phyloP scores from a whole-genome alignment of 2,113 vertebrate genomes.

The Etheostoma cragini region DNA sequence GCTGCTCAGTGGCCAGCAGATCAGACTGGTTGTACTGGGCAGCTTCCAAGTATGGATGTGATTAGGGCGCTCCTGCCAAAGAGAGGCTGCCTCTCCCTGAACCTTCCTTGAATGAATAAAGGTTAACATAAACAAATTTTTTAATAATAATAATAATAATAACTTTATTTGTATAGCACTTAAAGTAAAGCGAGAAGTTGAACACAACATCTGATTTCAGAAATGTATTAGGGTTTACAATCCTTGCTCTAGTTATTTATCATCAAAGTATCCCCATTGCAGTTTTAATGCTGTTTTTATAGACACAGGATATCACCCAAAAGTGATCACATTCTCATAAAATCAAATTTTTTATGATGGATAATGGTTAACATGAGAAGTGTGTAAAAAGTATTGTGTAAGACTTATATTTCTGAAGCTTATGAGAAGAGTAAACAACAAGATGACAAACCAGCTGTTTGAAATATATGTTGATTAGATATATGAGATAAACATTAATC shows the following conservation, averaged over 20 bases:
- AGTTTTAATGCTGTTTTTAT: constrained; percentile 11
- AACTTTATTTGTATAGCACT: too few species aligned
- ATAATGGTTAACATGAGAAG: constrained; percentile 49
- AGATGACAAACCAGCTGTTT: constrained; percentile 4
- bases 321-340: constrained; percentile 45
- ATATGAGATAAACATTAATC: constrained; percentile 12
- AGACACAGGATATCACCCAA: neutral
- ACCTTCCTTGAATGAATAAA: too few species aligned
- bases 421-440: neutral
- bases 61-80: too few species aligned
- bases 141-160: too few species aligned
- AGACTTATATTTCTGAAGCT: neutral
- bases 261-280: neutral
- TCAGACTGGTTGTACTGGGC: too few species aligned
- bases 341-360: constrained; percentile 23
- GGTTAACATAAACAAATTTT: too few species aligned
- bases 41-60: too few species aligned
- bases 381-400: neutral
- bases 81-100: too few species aligned
- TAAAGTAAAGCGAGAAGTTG: neutral
- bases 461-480: neutral
- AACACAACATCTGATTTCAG: neutral
- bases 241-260: neutral
- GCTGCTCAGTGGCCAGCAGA: too few species aligned
- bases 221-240: constrained; percentile 24